These are phyloP conservation scores for Hyles euphorbiae DNA, from an alignment of 1,140 invertebrate species.

Conservation along the genomic window DNA sequence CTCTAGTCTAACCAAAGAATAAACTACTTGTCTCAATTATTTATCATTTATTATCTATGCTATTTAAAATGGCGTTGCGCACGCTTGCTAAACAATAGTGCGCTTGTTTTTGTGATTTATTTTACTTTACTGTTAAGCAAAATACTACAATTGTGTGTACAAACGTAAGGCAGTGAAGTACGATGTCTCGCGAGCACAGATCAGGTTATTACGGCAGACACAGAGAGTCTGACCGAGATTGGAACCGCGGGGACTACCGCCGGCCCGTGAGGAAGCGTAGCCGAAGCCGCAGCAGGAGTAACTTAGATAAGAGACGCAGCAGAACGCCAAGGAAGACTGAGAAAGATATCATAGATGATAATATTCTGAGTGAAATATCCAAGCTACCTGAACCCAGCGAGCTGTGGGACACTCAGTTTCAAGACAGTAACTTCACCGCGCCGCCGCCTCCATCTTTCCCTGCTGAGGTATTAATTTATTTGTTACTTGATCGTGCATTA, in stretches of 20 bases:
- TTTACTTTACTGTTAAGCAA: no score
- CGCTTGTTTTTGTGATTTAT: no score
- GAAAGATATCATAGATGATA: constrained; percentile 61
- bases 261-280: constrained; percentile 33
- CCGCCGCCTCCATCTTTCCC: constrained; percentile 27
- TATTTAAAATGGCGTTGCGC: no score
- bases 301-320: constrained; percentile 35
- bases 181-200: constrained; percentile 24
- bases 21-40: no score
- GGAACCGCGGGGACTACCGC: constrained; percentile 29
- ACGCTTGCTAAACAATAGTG: no score
- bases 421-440: constrained; percentile 28
- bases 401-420: constrained; percentile 59
- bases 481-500: neutral
- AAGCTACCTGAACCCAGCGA: constrained; percentile 61
- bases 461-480: constrained; percentile 31
- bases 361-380: constrained; percentile 59
- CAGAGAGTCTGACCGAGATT: constrained; percentile 12
- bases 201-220: constrained; percentile 19
- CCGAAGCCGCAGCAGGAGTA: constrained; percentile 28
- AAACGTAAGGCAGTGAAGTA: neutral
- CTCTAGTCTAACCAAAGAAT: no score
- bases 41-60: no score
- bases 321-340: constrained; percentile 46
- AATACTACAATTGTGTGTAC: neutral